Evolutionary conservation across 30 jellyfish, hydroid and myxozoan genomes (phyloP).

Genomic region (Aurelia sp.): DNA sequence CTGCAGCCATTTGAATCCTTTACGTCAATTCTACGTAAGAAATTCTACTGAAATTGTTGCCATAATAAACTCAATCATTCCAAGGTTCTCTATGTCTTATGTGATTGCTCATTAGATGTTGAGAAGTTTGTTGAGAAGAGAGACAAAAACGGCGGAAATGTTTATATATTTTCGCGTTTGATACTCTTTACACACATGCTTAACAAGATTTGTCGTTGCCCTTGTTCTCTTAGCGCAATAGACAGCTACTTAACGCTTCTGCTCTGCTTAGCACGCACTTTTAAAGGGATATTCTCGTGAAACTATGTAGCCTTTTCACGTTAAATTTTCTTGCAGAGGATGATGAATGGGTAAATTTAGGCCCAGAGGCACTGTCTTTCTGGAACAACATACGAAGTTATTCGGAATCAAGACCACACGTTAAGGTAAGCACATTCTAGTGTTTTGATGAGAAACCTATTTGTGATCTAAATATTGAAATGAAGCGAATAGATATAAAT

Average conservation of each 20-base stretch:
- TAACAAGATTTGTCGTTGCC: background rate
- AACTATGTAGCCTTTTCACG: background rate
- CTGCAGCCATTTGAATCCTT: too few relatives aligned
- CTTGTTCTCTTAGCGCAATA: background rate
- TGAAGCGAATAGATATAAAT: too few relatives aligned
- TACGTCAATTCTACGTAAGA: background rate
- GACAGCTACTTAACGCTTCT: background rate
- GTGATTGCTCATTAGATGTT: too few relatives aligned
- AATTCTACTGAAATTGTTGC: background rate
- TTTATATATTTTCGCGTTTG: too few relatives aligned
- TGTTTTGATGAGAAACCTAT: too few relatives aligned
- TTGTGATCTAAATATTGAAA: too few relatives aligned
- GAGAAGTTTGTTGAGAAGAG: background rate
- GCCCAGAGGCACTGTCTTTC: slow-evolving; percentile 9
- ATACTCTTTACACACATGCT: too few relatives aligned
- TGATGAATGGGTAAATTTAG: slow-evolving; percentile 16
- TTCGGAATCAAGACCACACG: too few relatives aligned
- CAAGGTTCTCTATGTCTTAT: too few relatives aligned
- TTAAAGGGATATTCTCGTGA: too few relatives aligned
- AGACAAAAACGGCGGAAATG: background rate
- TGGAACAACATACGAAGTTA: slow-evolving; percentile 10
- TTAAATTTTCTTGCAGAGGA: background rate
- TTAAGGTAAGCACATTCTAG: slow-evolving; percentile 6
- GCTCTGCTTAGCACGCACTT: too few relatives aligned
- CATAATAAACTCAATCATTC: background rate